These are phyloP conservation scores for Chorisops tibialis DNA, from an alignment of 2,888 invertebrate species.

Conservation along the genomic window DNA sequence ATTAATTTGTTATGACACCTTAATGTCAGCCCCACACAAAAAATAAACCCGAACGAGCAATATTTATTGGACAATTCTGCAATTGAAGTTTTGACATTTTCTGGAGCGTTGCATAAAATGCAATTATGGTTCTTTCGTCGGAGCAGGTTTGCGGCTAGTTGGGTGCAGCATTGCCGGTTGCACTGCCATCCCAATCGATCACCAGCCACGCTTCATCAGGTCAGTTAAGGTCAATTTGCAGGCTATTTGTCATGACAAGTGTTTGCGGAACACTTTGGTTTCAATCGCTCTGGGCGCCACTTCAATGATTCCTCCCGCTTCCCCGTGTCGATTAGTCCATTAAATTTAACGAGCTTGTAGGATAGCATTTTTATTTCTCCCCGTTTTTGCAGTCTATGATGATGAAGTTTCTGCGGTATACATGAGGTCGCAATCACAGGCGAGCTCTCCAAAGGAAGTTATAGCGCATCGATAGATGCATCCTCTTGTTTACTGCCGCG, in stretches of 20 bases:
- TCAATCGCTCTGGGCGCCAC: conserved; percentile 21
- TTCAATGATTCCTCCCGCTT: conserved; percentile 1
- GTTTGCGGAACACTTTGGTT: conserved; percentile 19
- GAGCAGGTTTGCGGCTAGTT: no score
- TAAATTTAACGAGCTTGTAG: conserved; percentile 16
- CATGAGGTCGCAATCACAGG: background rate
- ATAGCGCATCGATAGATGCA: background rate
- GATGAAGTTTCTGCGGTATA: background rate
- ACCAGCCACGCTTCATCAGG: background rate
- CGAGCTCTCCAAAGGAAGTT: background rate
- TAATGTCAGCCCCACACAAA: conserved; percentile 17
- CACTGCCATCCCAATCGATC: no score
- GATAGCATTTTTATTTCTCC: background rate
- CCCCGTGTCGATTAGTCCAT: conserved; percentile 8
- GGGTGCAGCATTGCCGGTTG: no score
- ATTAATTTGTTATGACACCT: conserved; percentile 33
- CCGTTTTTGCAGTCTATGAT: background rate
- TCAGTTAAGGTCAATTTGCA: conserved; percentile 22
- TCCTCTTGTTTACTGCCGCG: background rate
- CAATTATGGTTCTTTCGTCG: background rate
- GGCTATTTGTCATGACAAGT: conserved; percentile 21
- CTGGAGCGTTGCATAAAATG: background rate
- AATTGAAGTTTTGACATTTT: conserved; percentile 2
- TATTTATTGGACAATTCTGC: background rate
- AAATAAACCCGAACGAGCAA: background rate